Conservation (phyloP, 2,113 vertebrate species). For the Oxyruncus cristatus region DNA sequence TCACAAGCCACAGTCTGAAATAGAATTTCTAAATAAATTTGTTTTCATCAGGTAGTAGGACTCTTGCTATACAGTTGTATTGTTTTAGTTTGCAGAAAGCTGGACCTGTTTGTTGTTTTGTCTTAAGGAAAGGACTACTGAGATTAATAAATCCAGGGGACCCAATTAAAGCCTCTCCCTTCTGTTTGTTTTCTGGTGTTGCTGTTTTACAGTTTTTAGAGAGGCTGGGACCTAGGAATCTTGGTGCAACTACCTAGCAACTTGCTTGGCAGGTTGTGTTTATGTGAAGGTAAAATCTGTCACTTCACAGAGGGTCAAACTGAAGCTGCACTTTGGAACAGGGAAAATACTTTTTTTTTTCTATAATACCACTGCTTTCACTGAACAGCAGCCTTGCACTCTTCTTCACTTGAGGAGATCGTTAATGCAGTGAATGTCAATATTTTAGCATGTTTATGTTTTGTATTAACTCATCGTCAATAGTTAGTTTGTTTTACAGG, state of each 20-base stretch:
- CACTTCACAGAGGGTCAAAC: background rate
- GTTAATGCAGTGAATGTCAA: background rate
- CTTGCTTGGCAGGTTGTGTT: background rate
- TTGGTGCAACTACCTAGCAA: background rate
- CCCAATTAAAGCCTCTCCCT: background rate
- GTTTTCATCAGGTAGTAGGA: background rate
- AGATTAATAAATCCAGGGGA: background rate
- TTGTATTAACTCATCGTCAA: background rate
- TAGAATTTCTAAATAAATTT: background rate
- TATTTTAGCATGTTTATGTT: background rate
- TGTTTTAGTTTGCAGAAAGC: background rate
- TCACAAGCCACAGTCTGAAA: background rate
- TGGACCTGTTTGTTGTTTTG: background rate
- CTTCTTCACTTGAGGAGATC: background rate
- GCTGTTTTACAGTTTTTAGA: background rate
- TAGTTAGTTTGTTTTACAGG: background rate
- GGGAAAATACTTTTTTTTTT: background rate
- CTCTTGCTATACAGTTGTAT: background rate
- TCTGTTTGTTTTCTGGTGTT: background rate
- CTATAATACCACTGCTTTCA: background rate
- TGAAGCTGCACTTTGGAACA: background rate
- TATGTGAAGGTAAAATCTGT: background rate
- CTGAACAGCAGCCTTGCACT: background rate
- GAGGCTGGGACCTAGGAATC: background rate
- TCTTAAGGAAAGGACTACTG: background rate